Base-by-base conservation (phyloP, 2,888 invertebrate genomes). In the Ormia ochracea region DNA sequence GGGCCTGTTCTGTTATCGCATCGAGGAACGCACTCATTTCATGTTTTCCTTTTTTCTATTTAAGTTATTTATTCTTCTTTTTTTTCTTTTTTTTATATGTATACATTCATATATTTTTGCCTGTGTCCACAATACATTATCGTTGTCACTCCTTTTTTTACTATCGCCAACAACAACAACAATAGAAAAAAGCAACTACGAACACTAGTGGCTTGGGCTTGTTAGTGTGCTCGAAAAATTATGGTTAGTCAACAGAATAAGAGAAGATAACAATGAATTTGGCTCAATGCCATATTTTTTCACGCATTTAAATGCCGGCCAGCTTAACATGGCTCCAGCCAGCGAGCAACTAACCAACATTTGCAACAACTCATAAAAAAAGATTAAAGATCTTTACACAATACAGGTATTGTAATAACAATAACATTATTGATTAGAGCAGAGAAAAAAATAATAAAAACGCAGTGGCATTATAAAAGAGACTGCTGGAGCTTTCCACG, bases 101-200 rank as follows among this genome's bases (percentile, higher is more conserved):
- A n/a, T n/a, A n/a, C n/a, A n/a, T n/a, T n/a, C n/a, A 38, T 36
- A 19, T 3, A 36, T 69, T 43, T 61, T 45, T 17, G 38, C 63
- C 56, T 43, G 45, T 69, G 78, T 78, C 68, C 73, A 63, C 31
- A 41, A 63, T 28, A 61, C 52, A 74, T 78, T 78, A 78, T 78
- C 78, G 66, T 63, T 73, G 68, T 78, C 73, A 78, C 78, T 78
- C 73, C 78, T 78, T 77, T 78, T 61, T 66, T 65, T 45, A 41
- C 50, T 66, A 63, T 58, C 61, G 38, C 43, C 65, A n/a, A n/a
- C n/a, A n/a, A n/a, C n/a, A n/a, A n/a, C 12, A 54, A 65, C 38
- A 56, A 36, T 3, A 38, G 59, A 45, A 19, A 43, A 43, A 14
- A 21, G 1, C 2, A 45, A 45, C 4, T 41, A 52, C 31, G 6